phyloP scores from a whole-genome alignment of 64 coral and sea anemone genomes.

The Porites australiensis region DNA sequence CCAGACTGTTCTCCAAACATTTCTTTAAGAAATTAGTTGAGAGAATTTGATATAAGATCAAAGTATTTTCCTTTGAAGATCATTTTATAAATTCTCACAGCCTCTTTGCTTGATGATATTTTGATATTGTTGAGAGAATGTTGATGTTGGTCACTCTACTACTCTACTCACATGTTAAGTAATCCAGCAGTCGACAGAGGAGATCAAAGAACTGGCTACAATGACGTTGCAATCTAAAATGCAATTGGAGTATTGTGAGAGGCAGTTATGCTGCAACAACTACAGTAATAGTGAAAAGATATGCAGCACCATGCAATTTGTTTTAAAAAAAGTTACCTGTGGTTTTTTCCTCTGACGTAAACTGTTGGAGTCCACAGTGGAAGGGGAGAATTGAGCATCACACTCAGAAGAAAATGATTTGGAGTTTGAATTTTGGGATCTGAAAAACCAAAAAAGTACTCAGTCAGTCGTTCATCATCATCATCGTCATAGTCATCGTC shows the following conservation, averaged over 20 bases:
- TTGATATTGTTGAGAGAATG: no score
- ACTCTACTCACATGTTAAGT: slow-evolving; percentile 77
- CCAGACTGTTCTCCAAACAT: no score
- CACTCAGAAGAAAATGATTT: slow-evolving; percentile 91
- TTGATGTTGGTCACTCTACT: no score
- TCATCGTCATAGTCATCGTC: background rate
- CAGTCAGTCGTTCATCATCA: no score
- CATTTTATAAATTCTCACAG: no score
- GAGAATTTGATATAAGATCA: no score
- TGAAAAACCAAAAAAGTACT: background rate
- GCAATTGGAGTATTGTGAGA: background rate
- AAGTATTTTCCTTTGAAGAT: no score
- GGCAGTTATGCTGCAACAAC: no score
- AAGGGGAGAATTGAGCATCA: slow-evolving; percentile 79
- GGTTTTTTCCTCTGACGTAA: slow-evolving; percentile 82
- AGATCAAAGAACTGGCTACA: slow-evolving; percentile 92
- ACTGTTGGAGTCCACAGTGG: slow-evolving; percentile 91
- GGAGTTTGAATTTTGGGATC: slow-evolving; percentile 91
- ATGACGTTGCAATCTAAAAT: slow-evolving; percentile 76
- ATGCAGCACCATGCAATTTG: no score
- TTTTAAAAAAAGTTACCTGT: slow-evolving; percentile 57
- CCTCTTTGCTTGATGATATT: no score
- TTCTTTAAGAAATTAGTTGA: no score
- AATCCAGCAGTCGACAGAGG: slow-evolving; percentile 89
- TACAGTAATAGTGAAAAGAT: no score